These are phyloP conservation scores for Strigamia maritima DNA, from an alignment of 2,888 invertebrate species.

Conservation along the genomic window DNA sequence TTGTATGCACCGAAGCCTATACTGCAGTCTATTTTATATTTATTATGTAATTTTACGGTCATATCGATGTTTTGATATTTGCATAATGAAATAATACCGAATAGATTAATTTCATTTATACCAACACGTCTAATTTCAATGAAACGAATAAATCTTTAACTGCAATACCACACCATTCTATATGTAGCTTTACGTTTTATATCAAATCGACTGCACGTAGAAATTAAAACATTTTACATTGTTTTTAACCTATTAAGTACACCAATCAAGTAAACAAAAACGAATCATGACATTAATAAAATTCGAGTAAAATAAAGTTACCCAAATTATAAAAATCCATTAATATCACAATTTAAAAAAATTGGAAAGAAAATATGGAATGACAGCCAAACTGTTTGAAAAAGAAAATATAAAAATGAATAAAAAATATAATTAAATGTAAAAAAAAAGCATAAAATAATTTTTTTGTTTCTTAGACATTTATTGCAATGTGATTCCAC, in stretches of 20 bases:
- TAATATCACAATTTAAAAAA: too few species aligned
- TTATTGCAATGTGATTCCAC: background rate
- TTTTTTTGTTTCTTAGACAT: background rate
- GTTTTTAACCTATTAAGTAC: too few species aligned
- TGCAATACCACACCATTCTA: background rate
- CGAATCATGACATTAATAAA: too few species aligned
- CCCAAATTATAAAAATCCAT: too few species aligned
- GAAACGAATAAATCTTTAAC: background rate
- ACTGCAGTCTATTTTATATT: background rate
- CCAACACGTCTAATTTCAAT: background rate
- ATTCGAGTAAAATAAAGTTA: too few species aligned
- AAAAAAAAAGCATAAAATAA: background rate
- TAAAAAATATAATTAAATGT: too few species aligned
- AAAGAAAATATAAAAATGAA: background rate
- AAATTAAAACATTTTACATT: background rate
- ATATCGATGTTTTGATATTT: background rate
- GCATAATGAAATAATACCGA: background rate
- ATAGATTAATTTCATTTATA: background rate
- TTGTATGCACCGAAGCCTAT: background rate
- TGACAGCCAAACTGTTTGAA: background rate
- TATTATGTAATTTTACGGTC: background rate
- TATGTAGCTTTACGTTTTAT: background rate
- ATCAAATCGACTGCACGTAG: background rate
- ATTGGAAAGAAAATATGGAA: too few species aligned
- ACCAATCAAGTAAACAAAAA: too few species aligned